phyloP scores from a whole-genome alignment of 2,888 invertebrate species.

The Dorcus hopei region DNA sequence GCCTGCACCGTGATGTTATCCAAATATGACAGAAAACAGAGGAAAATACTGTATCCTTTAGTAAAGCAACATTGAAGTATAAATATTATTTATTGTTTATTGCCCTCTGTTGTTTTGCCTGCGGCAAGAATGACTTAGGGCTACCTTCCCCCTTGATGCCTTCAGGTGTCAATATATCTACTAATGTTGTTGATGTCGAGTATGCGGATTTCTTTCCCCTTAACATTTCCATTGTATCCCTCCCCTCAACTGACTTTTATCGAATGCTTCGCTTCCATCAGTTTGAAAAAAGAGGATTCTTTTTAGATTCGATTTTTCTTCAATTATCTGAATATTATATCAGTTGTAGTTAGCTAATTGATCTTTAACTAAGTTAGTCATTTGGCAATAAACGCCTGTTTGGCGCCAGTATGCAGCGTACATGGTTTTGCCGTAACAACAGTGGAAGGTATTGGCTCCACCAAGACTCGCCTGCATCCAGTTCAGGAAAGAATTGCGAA shows the following conservation, averaged over 20 bases:
- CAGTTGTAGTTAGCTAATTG: background rate
- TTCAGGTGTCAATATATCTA: too few relatives aligned
- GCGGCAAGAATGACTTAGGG: too few relatives aligned
- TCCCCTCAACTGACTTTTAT: too few relatives aligned
- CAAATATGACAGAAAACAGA: constrained; percentile 58
- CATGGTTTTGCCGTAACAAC: constrained; percentile 90
- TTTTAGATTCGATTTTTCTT: too few relatives aligned
- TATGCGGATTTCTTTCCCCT: too few relatives aligned
- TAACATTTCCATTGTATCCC: too few relatives aligned
- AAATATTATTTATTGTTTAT: constrained; percentile 14
- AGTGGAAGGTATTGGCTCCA: constrained; percentile 89
- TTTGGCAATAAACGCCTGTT: constrained; percentile 83
- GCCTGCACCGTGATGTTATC: constrained; percentile 95
- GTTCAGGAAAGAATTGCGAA: constrained; percentile 86
- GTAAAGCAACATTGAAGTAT: background rate
- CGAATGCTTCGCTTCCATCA: too few relatives aligned
- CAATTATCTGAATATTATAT: too few relatives aligned
- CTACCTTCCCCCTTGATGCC: too few relatives aligned
- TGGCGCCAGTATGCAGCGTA: constrained; percentile 81
- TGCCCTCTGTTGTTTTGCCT: too few relatives aligned
- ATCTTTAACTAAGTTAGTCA: constrained; percentile 54
- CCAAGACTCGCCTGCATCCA: constrained; percentile 74
- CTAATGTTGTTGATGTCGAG: too few relatives aligned
- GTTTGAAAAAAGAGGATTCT: too few relatives aligned
- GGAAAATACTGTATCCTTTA: constrained; percentile 56